phyloP scores from a whole-genome alignment of 2,113 vertebrate genomes.

The Phainopepla nitens region DNA sequence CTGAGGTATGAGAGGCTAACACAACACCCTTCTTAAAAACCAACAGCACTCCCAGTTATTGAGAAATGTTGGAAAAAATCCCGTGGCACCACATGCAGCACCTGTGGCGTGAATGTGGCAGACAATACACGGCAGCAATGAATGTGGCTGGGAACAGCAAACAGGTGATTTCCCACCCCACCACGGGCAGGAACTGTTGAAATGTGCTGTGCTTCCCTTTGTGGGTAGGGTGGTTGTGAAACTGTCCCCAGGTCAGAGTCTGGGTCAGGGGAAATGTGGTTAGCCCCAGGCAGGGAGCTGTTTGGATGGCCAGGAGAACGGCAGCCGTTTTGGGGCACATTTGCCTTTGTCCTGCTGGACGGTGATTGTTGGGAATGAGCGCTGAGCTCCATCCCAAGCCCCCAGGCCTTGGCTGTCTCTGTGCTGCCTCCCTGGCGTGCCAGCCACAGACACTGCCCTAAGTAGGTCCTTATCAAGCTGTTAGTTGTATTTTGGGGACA shows the following conservation, averaged over 20 bases:
- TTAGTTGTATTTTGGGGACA: not conserved
- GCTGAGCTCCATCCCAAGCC: not conserved
- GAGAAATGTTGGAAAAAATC: not conserved
- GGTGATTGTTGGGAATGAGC: not conserved
- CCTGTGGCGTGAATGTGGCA: not conserved
- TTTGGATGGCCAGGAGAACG: not conserved
- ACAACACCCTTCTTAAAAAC: not conserved
- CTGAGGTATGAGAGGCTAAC: not conserved
- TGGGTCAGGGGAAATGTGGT: not conserved
- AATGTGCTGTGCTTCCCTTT: not conserved
- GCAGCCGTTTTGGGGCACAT: accelerated
- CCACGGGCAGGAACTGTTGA: accelerated
- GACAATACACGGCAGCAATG: not conserved
- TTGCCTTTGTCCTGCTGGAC: not conserved
- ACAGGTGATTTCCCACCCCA: not conserved
- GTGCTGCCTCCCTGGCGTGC: not conserved
- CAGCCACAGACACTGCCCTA: accelerated
- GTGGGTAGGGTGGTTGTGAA: not conserved
- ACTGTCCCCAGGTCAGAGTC: too few species aligned
- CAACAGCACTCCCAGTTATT: not conserved
- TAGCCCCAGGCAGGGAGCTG: not conserved
- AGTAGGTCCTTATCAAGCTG: not conserved
- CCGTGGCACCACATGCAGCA: accelerated
- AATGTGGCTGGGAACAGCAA: not conserved
- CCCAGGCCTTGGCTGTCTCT: not conserved